Percentiles rank a stretch among this genome's conserved stretches.
These are phyloP conservation scores for Cossypha caffra DNA, from an alignment of 2,797 vertebrate species.

Conservation along the genomic window DNA sequence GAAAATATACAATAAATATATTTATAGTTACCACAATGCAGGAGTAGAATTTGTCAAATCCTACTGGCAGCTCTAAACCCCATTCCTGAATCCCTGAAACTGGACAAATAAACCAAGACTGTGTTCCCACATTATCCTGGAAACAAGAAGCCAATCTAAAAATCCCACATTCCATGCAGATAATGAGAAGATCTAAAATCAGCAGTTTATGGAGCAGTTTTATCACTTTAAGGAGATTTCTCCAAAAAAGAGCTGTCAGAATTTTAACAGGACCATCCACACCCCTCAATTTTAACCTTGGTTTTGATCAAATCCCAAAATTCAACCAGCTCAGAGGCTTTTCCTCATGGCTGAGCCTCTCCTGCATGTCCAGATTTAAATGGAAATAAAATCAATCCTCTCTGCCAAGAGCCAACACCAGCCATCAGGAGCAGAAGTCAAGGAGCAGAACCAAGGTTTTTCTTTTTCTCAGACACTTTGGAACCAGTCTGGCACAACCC, in stretches of 20 bases:
- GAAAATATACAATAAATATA: neutral
- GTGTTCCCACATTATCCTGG: rapidly evolving
- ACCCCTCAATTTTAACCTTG: neutral
- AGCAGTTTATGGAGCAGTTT: neutral
- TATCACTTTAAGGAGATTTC: neutral
- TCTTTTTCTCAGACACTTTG: neutral
- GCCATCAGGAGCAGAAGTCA: neutral
- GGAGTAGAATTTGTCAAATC: neutral
- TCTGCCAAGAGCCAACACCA: neutral
- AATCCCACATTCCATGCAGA: neutral
- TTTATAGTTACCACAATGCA: too few relatives aligned
- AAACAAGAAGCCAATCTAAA: neutral
- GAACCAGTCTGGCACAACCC: neutral
- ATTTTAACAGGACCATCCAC: neutral
- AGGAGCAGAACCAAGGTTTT: neutral
- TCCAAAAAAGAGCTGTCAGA: neutral
- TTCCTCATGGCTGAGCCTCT: neutral
- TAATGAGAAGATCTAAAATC: neutral
- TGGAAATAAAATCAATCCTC: neutral
- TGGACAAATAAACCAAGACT: neutral
- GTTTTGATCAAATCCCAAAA: neutral
- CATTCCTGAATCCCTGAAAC: neutral
- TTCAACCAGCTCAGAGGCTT: neutral
- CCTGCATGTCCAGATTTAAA: neutral
- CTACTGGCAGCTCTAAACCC: neutral